Conservation (phyloP, 2,113 vertebrate genomes). For the Prunella himalayana region DNA sequence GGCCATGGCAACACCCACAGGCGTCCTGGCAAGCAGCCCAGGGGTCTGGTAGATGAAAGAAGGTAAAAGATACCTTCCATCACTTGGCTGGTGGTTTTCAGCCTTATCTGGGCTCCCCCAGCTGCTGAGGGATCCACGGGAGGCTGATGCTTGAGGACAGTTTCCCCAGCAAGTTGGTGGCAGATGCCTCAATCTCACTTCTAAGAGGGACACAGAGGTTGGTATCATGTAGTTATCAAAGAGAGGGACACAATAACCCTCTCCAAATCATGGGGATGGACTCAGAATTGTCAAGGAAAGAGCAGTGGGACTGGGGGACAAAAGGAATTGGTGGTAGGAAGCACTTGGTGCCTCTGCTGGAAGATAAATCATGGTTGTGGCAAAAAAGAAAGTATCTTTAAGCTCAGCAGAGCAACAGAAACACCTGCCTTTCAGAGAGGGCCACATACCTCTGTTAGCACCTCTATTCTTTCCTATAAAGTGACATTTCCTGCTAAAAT, state of each 20-base stretch:
- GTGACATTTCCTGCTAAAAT: not conserved
- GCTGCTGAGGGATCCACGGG: not conserved
- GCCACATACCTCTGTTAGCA: not conserved
- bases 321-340: not conserved
- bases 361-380: not conserved
- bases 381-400: not conserved
- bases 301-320: not conserved
- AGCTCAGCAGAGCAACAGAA: not conserved
- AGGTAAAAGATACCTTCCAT: not conserved
- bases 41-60: not conserved
- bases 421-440: not conserved
- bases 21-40: not conserved
- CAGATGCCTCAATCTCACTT: not conserved
- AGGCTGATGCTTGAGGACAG: not conserved
- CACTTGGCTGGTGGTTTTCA: not conserved
- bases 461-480: not conserved
- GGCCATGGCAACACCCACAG: not conserved
- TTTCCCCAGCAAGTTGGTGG: not conserved
- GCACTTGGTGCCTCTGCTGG: not conserved
- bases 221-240: rapidly evolving
- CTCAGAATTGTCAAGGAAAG: not conserved
- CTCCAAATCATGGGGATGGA: not conserved
- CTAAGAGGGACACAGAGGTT: not conserved
- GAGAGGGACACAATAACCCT: not conserved
- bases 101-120: not conserved